Conservation (phyloP, 1,140 invertebrate species). For the Drosophila prosaltans region DNA sequence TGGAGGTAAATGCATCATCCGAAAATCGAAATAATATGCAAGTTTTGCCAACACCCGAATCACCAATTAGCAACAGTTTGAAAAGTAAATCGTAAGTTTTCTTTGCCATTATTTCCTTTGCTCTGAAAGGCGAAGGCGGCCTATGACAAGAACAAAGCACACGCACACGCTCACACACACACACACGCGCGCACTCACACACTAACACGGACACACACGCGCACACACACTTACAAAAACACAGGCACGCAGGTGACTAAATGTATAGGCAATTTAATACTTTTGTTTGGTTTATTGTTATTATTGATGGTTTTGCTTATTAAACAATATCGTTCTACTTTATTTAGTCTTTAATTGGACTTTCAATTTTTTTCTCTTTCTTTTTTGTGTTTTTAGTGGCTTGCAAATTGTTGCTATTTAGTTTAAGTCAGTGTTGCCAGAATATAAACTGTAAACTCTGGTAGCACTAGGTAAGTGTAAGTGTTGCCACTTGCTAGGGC, state of each 20-base stretch:
- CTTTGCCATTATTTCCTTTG: conserved; percentile 89
- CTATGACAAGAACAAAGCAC: conserved; percentile 52
- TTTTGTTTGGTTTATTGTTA: neutral
- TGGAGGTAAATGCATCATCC: conserved; percentile 99
- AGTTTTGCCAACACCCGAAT: conserved; percentile 99
- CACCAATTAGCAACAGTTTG: conserved; percentile 98
- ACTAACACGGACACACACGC: conserved; percentile 48
- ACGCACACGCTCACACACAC: conserved; percentile 55
- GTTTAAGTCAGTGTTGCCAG: conserved; percentile 10
- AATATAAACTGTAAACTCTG: neutral
- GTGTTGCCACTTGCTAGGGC: neutral
- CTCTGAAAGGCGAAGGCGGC: conserved; percentile 58
- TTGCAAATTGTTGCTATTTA: conserved; percentile 23
- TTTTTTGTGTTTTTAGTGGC: conserved; percentile 4
- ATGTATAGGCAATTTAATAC: conserved; percentile 20
- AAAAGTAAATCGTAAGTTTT: conserved; percentile 99
- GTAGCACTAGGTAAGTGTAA: neutral
- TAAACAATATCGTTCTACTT: neutral
- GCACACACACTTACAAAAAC: conserved; percentile 40
- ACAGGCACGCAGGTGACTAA: conserved; percentile 39
- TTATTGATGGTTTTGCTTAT: neutral
- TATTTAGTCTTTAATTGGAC: neutral
- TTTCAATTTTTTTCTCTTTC: neutral
- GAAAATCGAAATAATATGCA: conserved; percentile 99
- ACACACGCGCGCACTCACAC: conserved; percentile 38